phyloP scores from a whole-genome alignment of 2,888 invertebrate genomes.

The Vanessa cardui region DNA sequence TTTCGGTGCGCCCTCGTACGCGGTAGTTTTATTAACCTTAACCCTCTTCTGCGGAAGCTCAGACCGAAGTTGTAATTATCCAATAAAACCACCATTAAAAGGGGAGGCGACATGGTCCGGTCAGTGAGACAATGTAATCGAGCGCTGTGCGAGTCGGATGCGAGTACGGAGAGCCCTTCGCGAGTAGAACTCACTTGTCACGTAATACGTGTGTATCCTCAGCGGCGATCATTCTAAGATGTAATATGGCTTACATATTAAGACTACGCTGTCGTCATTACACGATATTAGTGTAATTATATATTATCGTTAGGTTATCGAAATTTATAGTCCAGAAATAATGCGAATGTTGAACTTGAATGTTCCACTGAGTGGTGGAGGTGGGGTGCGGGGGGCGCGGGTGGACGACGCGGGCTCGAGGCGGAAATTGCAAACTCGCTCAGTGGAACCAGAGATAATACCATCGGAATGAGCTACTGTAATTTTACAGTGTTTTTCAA shows the following conservation, averaged over 20 bases:
- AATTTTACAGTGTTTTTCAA: constrained; percentile 51
- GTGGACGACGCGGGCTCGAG: constrained; percentile 40
- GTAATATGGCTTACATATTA: background rate
- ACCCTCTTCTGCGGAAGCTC: constrained; percentile 23
- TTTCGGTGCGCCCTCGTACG: constrained; percentile 9
- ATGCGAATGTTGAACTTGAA: constrained; percentile 12
- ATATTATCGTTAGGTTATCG: background rate
- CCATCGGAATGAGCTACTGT: constrained; percentile 50
- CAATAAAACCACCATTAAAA: constrained; percentile 36
- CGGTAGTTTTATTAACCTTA: constrained; percentile 14
- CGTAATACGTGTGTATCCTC: too few species aligned
- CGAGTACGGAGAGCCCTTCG: background rate
- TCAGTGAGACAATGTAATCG: constrained; percentile 3
- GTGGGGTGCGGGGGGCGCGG: constrained; percentile 16
- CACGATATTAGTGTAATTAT: background rate
- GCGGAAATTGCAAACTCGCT: constrained; percentile 56
- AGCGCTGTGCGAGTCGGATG: background rate
- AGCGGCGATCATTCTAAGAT: too few species aligned
- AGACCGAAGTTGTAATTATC: constrained; percentile 29
- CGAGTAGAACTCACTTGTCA: too few species aligned
- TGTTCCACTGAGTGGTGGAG: background rate
- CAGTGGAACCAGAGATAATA: constrained; percentile 53
- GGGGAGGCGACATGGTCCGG: constrained; percentile 32
- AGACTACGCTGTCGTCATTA: background rate
- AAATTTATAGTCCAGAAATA: constrained; percentile 5